Percentiles rank a stretch among this genome's conserved stretches.
Conservation (phyloP, 23 tunicate species). For the Halocynthia aurantium region DNA sequence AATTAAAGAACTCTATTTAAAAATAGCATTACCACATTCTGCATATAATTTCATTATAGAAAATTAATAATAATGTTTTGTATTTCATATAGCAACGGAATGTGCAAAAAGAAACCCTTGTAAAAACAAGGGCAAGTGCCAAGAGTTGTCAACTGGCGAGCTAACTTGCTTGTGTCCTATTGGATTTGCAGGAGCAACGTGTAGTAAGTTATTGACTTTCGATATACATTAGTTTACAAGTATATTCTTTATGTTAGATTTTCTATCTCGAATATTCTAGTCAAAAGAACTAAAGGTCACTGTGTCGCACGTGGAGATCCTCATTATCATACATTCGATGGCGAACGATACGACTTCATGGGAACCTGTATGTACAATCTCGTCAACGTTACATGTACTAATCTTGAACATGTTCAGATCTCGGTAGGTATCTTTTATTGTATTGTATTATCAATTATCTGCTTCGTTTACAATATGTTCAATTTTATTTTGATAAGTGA, state of each 20-base stretch:
- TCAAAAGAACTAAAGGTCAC: conserved; percentile 6
- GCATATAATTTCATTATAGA: neutral
- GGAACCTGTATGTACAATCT: conserved; percentile 49
- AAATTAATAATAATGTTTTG: neutral
- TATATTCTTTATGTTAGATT: neutral
- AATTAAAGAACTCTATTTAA: neutral
- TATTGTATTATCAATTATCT: neutral
- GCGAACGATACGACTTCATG: conserved; percentile 40
- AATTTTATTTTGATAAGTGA: neutral
- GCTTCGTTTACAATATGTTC: neutral
- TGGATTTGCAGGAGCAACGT: conserved; percentile 29
- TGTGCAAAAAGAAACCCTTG: conserved; percentile 22
- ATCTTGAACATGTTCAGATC: conserved; percentile 12
- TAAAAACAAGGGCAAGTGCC: conserved; percentile 28
- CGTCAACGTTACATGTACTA: conserved; percentile 39
- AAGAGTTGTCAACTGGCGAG: conserved; percentile 11
- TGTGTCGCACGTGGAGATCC: conserved; percentile 57
- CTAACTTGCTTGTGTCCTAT: conserved; percentile 16
- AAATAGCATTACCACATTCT: no score
- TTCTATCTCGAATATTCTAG: neutral
- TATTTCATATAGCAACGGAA: conserved; percentile 21
- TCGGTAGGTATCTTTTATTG: conserved; percentile 13
- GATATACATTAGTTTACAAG: neutral
- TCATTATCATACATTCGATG: conserved; percentile 48
- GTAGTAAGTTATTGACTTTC: conserved; percentile 8